Evolutionary conservation across 2,797 vertebrate genomes (phyloP).

Genomic region (Pachyuromys duprasi): DNA sequence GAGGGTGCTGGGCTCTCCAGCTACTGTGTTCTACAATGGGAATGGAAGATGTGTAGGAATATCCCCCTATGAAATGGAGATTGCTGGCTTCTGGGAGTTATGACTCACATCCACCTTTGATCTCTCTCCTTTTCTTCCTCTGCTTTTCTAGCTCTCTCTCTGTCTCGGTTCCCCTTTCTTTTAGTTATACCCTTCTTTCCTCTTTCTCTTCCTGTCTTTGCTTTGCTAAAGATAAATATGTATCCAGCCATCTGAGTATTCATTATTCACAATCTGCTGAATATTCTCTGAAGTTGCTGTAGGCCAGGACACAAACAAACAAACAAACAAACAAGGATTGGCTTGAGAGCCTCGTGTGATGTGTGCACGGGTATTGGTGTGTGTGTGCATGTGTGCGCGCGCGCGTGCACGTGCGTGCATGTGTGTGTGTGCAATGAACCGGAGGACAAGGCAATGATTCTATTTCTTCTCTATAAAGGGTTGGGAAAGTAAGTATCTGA

Average conservation of each 20-base stretch:
- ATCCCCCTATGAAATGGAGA: background rate
- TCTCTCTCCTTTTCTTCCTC: background rate
- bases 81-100: background rate
- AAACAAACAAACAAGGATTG: background rate
- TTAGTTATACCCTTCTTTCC: background rate
- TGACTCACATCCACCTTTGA: background rate
- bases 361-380: background rate
- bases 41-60: background rate
- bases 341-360: background rate
- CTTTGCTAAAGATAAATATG: background rate
- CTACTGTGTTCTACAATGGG: no score
- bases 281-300: background rate
- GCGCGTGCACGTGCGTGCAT: no score
- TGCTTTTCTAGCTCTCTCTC: background rate
- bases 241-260: background rate
- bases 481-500: background rate
- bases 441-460: background rate
- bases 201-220: background rate
- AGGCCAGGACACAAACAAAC: slow-evolving; percentile 1
- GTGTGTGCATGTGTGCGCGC: rapidly evolving
- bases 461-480: background rate
- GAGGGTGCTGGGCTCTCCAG: background rate
- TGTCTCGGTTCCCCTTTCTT: background rate
- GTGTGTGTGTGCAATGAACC: background rate
- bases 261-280: background rate